A percentile compares a stretch with the other conserved stretches of the same genome.
phyloP scores from a whole-genome alignment of 1,140 invertebrate genomes.

The Bombyx mandarina region DNA sequence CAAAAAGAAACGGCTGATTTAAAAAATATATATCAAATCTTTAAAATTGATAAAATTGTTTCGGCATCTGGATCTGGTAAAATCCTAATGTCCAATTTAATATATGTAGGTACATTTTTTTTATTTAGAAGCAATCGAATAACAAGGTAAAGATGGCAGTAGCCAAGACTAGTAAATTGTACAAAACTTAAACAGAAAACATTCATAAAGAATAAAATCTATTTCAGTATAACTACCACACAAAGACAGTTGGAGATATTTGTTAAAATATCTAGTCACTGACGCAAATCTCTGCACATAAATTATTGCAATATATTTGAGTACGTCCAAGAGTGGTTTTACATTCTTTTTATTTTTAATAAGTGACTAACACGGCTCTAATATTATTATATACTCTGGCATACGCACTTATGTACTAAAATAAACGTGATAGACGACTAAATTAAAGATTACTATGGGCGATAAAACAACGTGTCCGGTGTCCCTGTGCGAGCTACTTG shows the following conservation, averaged over 20 bases:
- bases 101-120: too few species aligned
- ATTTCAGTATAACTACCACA: too few species aligned
- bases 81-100: too few species aligned
- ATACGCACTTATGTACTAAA: slow-evolving; percentile 6
- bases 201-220: too few species aligned
- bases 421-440: slow-evolving; percentile 11
- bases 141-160: too few species aligned
- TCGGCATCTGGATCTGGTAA: too few species aligned
- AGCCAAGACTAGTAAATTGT: too few species aligned
- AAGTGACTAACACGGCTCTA: slow-evolving; percentile 11
- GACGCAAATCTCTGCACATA: slow-evolving; percentile 28
- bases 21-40: too few species aligned
- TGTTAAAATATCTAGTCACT: slow-evolving; percentile 17
- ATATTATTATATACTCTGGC: slow-evolving; percentile 8
- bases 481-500: slow-evolving; percentile 12
- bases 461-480: slow-evolving; percentile 12
- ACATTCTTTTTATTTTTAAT: slow-evolving; percentile 18
- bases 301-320: slow-evolving; percentile 19
- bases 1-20: too few species aligned
- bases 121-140: too few species aligned
- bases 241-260: slow-evolving; percentile 3
- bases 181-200: too few species aligned
- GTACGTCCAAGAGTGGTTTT: slow-evolving; percentile 14
- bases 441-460: slow-evolving; percentile 12
- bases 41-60: too few species aligned